Evolutionary conservation across 2,113 vertebrate species (phyloP), one percentile per base, ranked within the genome.

Genomic region (Scolopax mira): DNA sequence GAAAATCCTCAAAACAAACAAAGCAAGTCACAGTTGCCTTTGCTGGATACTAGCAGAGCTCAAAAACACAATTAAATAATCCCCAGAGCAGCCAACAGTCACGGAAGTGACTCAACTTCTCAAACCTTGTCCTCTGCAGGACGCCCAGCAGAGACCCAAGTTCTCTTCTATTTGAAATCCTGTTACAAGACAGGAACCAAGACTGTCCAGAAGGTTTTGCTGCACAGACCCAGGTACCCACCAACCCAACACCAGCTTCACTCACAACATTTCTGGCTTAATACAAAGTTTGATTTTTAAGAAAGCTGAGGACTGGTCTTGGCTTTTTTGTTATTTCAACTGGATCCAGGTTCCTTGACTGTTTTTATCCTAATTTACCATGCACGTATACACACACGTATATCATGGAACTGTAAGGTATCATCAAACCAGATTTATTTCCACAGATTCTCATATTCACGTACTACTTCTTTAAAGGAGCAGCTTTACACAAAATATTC

Each of bases 1-100:
- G 88, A 95, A 95, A 82, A 69, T 1, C 57, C 71, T 89, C 80
- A 85, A 79, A 88, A 75, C 14, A 89, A 94, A 91, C 90, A 82
- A 18, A 30, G 46, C 44, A 35, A 89, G 61, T 18, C 86, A 9
- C 67, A 46, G 83, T 25, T 49, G 61, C 42, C 49, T 48, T 90
- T 37, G 0, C 16, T 65, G 83, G 54, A 77, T 39, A 51, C 42
- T 33, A 49, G 21, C 65, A 54, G 79, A 91, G 82, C 77, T 65
- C 67, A 13, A 25, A 52, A 85, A 33, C 85, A 95, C 89, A 85
- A 77, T 23, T 10, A 6, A 54, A 35, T 19, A 15, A 64, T 27
- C 80, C 87, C 78, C 84, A 67, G 73, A 46, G 78, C 80, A 71
- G 78, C 55, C 61, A 28, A 3, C 3, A 15, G 61, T 1, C 17